These are phyloP conservation scores for Drosophila paucipuncta DNA, from an alignment of 2,888 invertebrate genomes.

Conservation along the genomic window DNA sequence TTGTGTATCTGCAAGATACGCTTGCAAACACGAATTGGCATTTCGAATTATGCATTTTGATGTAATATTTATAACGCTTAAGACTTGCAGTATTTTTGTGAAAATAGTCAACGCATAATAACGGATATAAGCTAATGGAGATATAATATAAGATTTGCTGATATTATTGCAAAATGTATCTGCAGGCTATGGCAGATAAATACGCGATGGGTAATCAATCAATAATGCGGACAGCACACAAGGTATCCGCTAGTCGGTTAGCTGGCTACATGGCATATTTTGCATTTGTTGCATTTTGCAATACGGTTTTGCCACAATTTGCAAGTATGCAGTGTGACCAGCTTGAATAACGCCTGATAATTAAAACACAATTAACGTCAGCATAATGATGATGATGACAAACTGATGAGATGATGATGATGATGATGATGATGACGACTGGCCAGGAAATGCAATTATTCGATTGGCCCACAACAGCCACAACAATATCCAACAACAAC, in stretches of 20 bases:
- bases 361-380: constrained; percentile 73
- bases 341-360: constrained; percentile 46
- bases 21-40: constrained; percentile 69
- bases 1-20: constrained; percentile 73
- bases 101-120: not conserved
- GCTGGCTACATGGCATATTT: not conserved
- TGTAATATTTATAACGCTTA: not conserved
- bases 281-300: constrained; percentile 27
- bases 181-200: not conserved
- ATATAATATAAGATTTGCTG: not conserved
- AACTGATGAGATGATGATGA: constrained; percentile 10
- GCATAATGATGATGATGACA: constrained; percentile 10
- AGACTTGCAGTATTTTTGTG: not conserved
- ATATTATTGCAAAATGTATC: not conserved
- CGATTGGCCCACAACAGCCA: constrained; percentile 72
- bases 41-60: constrained; percentile 62
- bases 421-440: constrained; percentile 44
- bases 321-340: constrained; percentile 51
- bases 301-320: constrained; percentile 36
- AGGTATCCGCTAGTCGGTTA: constrained; percentile 7
- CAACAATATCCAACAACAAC: not conserved
- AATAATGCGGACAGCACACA: not conserved
- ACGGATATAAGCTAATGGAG: not conserved
- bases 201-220: not conserved
- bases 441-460: constrained; percentile 81